Conservation (phyloP, 2,797 vertebrate genomes). For the Acanthopagrus latus region DNA sequence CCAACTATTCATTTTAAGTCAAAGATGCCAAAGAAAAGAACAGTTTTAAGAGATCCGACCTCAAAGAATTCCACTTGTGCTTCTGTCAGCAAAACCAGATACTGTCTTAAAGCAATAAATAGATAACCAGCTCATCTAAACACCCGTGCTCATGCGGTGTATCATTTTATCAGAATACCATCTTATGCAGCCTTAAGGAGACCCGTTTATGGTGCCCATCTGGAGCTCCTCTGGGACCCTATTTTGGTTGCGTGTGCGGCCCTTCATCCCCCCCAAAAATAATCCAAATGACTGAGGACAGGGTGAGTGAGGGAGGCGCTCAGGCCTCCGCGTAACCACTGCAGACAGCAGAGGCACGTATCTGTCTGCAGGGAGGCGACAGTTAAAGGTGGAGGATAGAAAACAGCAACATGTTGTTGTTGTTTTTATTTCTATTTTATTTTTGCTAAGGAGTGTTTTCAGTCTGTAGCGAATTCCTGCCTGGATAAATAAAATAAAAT, state of each 20-base stretch:
- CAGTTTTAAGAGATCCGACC: too few species aligned
- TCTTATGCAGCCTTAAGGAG: neutral
- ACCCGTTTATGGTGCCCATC: neutral
- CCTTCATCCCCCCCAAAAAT: slow-evolving; percentile 20
- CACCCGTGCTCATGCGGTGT: neutral
- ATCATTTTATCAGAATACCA: slow-evolving; percentile 16
- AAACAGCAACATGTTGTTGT: neutral
- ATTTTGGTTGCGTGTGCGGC: slow-evolving; percentile 18
- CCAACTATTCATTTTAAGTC: neutral
- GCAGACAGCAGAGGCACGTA: neutral
- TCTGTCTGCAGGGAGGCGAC: neutral
- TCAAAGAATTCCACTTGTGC: too few species aligned
- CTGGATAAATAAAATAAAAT: too few species aligned
- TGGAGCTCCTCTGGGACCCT: slow-evolving; percentile 8
- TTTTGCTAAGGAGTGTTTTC: neutral
- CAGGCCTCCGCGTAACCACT: neutral
- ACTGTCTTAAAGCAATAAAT: neutral
- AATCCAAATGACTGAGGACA: slow-evolving; percentile 18
- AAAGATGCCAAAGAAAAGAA: neutral
- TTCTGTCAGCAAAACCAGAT: neutral
- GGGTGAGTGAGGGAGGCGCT: slow-evolving; percentile 1
- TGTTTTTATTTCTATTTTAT: too few species aligned
- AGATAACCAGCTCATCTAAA: slow-evolving; percentile 1
- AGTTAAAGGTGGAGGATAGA: neutral
- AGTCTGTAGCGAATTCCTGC: neutral